Conservation (phyloP, 1,140 invertebrate species). For the Eulimnadia texana region DNA sequence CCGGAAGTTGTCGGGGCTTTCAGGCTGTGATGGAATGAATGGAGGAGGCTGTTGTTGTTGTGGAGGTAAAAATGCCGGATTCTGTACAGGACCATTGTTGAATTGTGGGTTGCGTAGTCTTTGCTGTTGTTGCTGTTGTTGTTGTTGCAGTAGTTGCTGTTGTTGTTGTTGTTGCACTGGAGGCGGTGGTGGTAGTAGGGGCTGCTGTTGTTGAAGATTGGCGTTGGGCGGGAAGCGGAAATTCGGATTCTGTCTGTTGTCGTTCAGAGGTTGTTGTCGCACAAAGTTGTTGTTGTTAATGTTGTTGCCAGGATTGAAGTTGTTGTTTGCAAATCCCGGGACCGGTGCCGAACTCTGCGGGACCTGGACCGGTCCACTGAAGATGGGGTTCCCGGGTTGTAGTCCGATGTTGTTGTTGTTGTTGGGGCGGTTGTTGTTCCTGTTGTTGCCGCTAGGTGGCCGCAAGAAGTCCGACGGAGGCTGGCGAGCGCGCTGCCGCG, state of each 20-base stretch:
- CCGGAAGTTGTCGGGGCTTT: not conserved
- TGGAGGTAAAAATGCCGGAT: no score
- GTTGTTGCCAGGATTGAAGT: not conserved
- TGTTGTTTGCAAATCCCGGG: not conserved
- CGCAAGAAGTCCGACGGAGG: not conserved
- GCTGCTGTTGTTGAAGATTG: not conserved
- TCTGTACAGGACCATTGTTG: no score
- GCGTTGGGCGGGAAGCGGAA: constrained; percentile 3
- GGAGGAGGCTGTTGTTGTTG: no score
- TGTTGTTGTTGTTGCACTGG: not conserved
- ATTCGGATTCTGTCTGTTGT: not conserved
- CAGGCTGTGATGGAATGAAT: not conserved
- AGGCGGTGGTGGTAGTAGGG: not conserved
- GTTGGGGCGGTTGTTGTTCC: not conserved
- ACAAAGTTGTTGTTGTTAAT: not conserved
- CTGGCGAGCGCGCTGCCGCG: not conserved
- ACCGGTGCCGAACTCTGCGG: not conserved
- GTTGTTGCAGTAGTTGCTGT: no score
- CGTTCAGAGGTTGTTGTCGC: constrained; percentile 7
- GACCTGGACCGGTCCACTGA: not conserved
- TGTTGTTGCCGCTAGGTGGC: not conserved
- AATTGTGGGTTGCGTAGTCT: not conserved
- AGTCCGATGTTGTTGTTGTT: not conserved
- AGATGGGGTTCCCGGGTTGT: no score
- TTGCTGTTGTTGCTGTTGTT: not conserved